A percentile compares a stretch with the other conserved stretches of the same genome.
These are phyloP conservation scores for Spinus pinus DNA, from an alignment of 2,797 vertebrate genomes.

Conservation along the genomic window DNA sequence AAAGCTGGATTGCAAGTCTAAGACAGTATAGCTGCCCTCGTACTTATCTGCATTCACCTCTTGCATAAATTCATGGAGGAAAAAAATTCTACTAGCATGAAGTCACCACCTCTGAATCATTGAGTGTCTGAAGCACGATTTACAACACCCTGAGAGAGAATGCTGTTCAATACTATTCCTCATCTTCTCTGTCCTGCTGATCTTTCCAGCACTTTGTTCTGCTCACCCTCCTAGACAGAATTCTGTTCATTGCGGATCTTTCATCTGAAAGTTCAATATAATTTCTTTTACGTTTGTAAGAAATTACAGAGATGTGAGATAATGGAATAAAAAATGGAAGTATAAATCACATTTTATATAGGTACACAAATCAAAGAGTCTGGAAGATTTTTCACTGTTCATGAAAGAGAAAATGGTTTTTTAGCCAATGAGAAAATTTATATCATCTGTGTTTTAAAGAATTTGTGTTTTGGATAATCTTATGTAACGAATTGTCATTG, in stretches of 20 bases:
- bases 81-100: neutral
- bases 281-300: neutral
- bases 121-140: neutral
- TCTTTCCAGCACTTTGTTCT: neutral
- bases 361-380: neutral
- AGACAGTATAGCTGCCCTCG: rapidly evolving
- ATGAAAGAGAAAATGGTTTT: neutral
- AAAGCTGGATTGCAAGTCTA: neutral
- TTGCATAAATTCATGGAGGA: neutral
- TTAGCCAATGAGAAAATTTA: neutral
- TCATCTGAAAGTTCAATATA: neutral
- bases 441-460: neutral
- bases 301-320: neutral
- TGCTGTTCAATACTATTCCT: neutral
- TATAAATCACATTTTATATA: neutral
- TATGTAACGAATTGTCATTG: neutral
- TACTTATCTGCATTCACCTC: neutral
- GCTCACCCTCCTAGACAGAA: neutral
- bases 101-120: neutral
- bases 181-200: neutral
- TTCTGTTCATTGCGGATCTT: neutral
- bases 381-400: neutral
- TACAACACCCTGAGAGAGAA: neutral
- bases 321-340: neutral
- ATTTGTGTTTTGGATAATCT: neutral